Conservation (phyloP, 2,888 invertebrate genomes). For the Hemicrepidius hirtus region DNA sequence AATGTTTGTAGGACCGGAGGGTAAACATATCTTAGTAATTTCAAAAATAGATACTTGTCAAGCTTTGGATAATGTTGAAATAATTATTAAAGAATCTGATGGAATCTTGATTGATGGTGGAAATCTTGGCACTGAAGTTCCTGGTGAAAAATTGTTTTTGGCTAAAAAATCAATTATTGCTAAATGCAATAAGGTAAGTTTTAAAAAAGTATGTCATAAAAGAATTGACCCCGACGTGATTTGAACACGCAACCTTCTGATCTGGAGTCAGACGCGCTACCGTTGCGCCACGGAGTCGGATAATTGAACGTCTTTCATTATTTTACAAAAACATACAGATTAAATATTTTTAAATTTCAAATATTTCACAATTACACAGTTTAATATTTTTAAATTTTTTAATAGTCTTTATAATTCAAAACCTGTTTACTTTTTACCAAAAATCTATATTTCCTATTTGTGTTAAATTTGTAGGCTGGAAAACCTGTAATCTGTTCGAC, state of each 20-base stretch:
- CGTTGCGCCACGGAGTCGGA: constrained; percentile 95
- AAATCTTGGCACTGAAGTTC: constrained; percentile 98
- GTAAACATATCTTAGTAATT: constrained; percentile 95
- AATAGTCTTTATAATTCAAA: too few relatives aligned
- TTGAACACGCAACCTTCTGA: constrained; percentile 99
- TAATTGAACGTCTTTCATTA: not conserved
- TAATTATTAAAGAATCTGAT: constrained; percentile 93
- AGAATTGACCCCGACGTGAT: constrained; percentile 92
- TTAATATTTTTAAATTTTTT: too few relatives aligned
- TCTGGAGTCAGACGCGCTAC: constrained; percentile 99
- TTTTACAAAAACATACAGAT: too few relatives aligned
- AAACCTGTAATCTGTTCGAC: constrained; percentile 93
- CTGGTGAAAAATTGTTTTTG: constrained; percentile 96
- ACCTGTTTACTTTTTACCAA: too few relatives aligned
- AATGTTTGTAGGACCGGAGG: constrained; percentile 79
- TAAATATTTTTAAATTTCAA: too few relatives aligned
- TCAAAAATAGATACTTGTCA: constrained; percentile 99
- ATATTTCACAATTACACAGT: too few relatives aligned
- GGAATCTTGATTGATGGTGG: constrained; percentile 99
- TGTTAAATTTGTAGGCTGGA: constrained; percentile 78
- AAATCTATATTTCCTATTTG: too few relatives aligned
- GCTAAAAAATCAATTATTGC: constrained; percentile 99
- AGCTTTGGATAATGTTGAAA: constrained; percentile 95
- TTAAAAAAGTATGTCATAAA: constrained; percentile 1
- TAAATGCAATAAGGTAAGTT: constrained; percentile 84